Evolutionary conservation across 2,797 vertebrate genomes (phyloP).

Genomic region (Coluber constrictor): DNA sequence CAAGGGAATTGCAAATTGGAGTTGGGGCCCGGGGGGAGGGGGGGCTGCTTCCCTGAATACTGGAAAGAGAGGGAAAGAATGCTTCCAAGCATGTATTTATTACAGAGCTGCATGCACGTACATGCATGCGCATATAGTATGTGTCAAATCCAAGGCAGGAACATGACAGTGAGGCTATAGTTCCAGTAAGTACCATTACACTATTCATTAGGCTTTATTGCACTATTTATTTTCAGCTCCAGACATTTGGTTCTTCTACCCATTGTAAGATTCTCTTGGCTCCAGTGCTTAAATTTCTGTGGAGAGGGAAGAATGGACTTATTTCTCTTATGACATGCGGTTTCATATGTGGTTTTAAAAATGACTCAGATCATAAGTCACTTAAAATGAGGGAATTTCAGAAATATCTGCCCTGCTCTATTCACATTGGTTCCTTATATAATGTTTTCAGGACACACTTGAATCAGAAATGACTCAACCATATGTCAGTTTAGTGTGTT

Average conservation of each 20-base stretch:
- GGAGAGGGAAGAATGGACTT: not conserved
- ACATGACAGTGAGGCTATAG: constrained; percentile 11
- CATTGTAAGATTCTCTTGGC: not conserved
- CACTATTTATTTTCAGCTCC: not conserved
- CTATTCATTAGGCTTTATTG: not conserved
- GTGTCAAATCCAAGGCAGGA: constrained; percentile 17
- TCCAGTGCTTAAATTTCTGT: not conserved
- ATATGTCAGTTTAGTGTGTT: not conserved
- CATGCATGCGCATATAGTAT: not conserved
- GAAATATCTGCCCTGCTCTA: not conserved
- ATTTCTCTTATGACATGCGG: not conserved
- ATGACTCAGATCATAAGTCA: not conserved
- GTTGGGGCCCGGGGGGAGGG: not conserved
- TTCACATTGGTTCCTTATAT: not conserved
- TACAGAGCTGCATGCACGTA: not conserved
- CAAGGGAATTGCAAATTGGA: not conserved
- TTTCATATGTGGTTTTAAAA: not conserved
- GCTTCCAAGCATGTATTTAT: constrained; percentile 13
- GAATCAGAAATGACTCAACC: not conserved
- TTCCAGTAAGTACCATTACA: constrained; percentile 7
- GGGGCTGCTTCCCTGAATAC: constrained; percentile 5
- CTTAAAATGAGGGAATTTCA: not conserved
- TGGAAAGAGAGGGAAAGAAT: not conserved
- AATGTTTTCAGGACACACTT: not conserved
- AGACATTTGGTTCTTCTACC: not conserved